Evolutionary conservation across 2,888 invertebrate species (phyloP), one percentile per base, ranked within the genome.

Genomic region (Torymus aiolomorphi): DNA sequence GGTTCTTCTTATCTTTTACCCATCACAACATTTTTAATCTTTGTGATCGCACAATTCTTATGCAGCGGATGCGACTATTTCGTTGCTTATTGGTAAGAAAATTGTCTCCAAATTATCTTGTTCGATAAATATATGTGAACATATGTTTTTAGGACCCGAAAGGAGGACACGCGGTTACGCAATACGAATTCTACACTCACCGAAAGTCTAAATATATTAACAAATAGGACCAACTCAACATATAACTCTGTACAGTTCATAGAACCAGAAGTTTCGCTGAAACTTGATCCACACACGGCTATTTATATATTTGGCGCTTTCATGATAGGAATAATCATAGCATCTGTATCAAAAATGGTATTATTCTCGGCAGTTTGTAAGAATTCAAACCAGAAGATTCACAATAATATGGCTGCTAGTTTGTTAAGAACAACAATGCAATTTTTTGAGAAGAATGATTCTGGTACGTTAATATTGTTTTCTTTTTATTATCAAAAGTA

Each of bases 361-460:
- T 87, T 95, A 67, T 96, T 95, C 90, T 94, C 94, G 85, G 93
- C 93, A 90, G 92, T 94, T 70, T 94, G 94, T 87, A 94, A 95
- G 92, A 92, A 92, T 52, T 94, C 95, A 49, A 95, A 96, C 0
- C 93, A 93, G 81, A 92, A 91, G 56, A 91, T 96, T 0, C 97
- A 97, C 90, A 93, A 94, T 85, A 91, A 89, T 57, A 96, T 82
- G 78, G 62, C 97, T 89, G 90, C 92, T 52, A 93, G 94, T 84
- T 92, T 97, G 49, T 89, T 96, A n/a, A 91, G 94, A 82, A 94
- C 96, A 0, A 95, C 95, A 0, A 95, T 96, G 92, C 91, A 93
- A 20, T 97, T 97, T 91, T 97, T 97, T 89, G 95, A 96, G 88
- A 94, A 93, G 8, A 96, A 97, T 89, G 95, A 97, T 0, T 94